Evolutionary conservation across 1,140 invertebrate genomes (phyloP).

Genomic region (Octopus sinensis): DNA sequence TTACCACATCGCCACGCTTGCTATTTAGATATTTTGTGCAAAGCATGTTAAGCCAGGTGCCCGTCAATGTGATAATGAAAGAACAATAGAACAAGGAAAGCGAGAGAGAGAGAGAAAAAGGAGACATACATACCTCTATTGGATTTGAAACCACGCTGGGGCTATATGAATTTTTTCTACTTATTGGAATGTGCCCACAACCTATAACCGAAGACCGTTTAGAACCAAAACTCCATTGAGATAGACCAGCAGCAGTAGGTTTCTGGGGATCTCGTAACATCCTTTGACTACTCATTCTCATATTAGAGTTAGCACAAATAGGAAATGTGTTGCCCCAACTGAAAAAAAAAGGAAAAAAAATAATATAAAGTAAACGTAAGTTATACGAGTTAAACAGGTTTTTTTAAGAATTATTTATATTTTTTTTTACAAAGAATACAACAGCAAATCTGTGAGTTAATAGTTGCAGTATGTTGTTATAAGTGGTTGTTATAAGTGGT

Average conservation of each 20-base stretch:
- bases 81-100: not conserved
- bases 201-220: constrained; percentile 38
- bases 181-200: constrained; percentile 31
- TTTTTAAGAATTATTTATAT: not conserved
- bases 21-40: not conserved
- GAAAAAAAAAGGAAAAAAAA: constrained; percentile 11
- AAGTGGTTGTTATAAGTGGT: too few relatives aligned
- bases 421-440: not conserved
- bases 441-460: not conserved
- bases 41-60: not conserved
- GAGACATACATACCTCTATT: constrained; percentile 31
- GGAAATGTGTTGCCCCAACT: constrained; percentile 40
- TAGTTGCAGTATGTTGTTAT: not conserved
- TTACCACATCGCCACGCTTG: not conserved
- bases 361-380: not conserved
- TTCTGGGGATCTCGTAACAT: constrained; percentile 19
- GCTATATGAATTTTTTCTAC: constrained; percentile 40
- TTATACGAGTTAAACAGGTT: not conserved
- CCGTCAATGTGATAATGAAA: not conserved
- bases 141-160: constrained; percentile 18
- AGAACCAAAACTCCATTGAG: constrained; percentile 39
- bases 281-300: constrained; percentile 18
- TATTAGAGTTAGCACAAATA: constrained; percentile 19
- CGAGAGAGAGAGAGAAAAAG: not conserved
- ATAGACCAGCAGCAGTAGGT: constrained; percentile 16